Evolutionary conservation across 1,140 invertebrate species (phyloP).

Genomic region (Leptoteleia sp.): DNA sequence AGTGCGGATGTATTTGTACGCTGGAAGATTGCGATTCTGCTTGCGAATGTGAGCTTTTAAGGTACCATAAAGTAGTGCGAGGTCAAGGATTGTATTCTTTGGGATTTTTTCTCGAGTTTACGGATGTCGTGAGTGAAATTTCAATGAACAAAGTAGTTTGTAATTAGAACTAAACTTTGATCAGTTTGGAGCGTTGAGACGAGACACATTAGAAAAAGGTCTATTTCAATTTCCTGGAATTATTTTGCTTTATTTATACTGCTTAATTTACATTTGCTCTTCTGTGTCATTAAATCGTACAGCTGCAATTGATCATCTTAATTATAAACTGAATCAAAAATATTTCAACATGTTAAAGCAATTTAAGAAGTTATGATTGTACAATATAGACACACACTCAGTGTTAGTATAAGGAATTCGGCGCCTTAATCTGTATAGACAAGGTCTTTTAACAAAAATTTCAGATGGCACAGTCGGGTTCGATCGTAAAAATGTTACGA

Average conservation of each 20-base stretch:
- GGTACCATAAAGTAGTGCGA: constrained; percentile 73
- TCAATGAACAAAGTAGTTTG: constrained; percentile 9
- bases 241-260: constrained; percentile 16
- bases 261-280: constrained; percentile 5
- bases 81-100: constrained; percentile 52
- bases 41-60: constrained; percentile 71
- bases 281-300: too few species aligned
- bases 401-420: constrained; percentile 3
- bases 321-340: constrained; percentile 8
- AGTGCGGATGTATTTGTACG: constrained; percentile 35
- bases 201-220: constrained; percentile 16
- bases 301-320: constrained; percentile 19
- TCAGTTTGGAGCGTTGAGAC: constrained; percentile 21
- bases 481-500: constrained; percentile 75
- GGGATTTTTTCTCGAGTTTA: constrained; percentile 28
- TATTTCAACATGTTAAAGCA: constrained; percentile 1
- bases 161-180: constrained; percentile 24
- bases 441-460: constrained; percentile 46
- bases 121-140: constrained; percentile 28
- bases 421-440: constrained; percentile 5
- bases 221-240: constrained; percentile 1
- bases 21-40: constrained; percentile 33
- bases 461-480: constrained; percentile 38
- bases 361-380: constrained; percentile 29
- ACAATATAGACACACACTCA: constrained; percentile 17